These are phyloP conservation scores for Coenonympha glycerion DNA, from an alignment of 2,888 invertebrate genomes.

Conservation along the genomic window DNA sequence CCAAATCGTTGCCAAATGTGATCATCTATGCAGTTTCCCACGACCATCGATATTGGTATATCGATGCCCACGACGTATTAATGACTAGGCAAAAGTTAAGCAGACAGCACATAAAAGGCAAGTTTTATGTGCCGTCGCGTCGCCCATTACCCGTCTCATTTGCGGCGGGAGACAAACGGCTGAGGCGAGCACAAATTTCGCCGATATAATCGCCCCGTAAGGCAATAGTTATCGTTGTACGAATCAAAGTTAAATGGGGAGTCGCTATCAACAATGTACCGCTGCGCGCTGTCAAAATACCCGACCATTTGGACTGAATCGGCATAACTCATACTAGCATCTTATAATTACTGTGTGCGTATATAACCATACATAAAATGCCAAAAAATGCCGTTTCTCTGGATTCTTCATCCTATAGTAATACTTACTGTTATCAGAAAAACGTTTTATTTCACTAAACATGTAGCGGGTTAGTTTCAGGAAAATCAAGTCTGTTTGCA, in stretches of 20 bases:
- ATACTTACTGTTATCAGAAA: too few relatives aligned
- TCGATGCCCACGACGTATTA: conserved; percentile 69
- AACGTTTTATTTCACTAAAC: too few relatives aligned
- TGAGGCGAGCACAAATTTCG: conserved; percentile 68
- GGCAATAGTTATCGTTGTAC: conserved; percentile 59
- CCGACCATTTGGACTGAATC: background rate
- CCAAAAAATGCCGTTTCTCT: too few relatives aligned
- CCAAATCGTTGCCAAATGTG: conserved; percentile 15
- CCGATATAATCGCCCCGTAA: conserved; percentile 63
- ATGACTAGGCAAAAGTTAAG: conserved; percentile 69
- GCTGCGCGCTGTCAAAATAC: background rate
- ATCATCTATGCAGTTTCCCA: conserved; percentile 48
- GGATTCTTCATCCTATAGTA: too few relatives aligned
- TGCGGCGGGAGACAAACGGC: conserved; percentile 71
- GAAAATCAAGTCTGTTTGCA: too few relatives aligned
- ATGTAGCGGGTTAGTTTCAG: too few relatives aligned
- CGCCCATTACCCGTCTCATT: conserved; percentile 64
- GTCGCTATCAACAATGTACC: background rate
- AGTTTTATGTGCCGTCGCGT: conserved; percentile 60
- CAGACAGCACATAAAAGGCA: conserved; percentile 39
- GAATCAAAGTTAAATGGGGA: conserved; percentile 35
- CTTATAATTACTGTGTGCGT: too few relatives aligned
- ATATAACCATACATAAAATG: background rate
- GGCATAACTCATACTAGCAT: too few relatives aligned
- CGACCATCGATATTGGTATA: too few relatives aligned